Evolutionary conservation across 2,113 vertebrate species (phyloP).

Genomic region (Podocnemis expansa): DNA sequence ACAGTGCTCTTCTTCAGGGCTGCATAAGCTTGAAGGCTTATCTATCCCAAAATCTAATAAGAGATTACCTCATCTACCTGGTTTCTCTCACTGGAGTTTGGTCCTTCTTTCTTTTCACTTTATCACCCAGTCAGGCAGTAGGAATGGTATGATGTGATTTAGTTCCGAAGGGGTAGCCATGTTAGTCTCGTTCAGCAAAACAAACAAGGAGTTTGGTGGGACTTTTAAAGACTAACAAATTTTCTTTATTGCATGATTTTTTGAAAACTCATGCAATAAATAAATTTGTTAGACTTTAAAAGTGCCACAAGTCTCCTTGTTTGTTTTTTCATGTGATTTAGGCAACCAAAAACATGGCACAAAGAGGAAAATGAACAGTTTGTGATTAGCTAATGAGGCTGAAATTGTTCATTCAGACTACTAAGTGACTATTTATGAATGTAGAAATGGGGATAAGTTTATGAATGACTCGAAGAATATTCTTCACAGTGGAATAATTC

Average conservation of each 20-base stretch:
- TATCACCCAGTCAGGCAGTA: background rate
- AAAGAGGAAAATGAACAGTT: background rate
- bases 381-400: accelerated
- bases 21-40: too few species aligned
- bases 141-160: background rate
- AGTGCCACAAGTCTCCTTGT: too few species aligned
- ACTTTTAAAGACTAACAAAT: too few species aligned
- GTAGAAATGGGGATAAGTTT: background rate
- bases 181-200: too few species aligned
- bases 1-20: too few species aligned
- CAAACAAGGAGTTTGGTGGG: too few species aligned
- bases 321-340: background rate
- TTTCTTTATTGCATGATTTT: too few species aligned
- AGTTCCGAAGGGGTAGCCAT: too few species aligned
- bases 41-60: background rate
- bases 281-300: too few species aligned
- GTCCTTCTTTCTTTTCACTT: background rate
- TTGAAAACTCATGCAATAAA: too few species aligned
- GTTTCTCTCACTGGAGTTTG: background rate
- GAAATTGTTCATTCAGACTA: background rate
- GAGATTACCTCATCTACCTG: background rate
- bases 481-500: background rate
- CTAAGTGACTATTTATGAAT: background rate
- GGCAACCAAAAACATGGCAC: background rate
- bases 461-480: background rate